These are phyloP conservation scores for Oreonectes daqikongensis DNA, from an alignment of 2,797 vertebrate species.

Conservation along the genomic window DNA sequence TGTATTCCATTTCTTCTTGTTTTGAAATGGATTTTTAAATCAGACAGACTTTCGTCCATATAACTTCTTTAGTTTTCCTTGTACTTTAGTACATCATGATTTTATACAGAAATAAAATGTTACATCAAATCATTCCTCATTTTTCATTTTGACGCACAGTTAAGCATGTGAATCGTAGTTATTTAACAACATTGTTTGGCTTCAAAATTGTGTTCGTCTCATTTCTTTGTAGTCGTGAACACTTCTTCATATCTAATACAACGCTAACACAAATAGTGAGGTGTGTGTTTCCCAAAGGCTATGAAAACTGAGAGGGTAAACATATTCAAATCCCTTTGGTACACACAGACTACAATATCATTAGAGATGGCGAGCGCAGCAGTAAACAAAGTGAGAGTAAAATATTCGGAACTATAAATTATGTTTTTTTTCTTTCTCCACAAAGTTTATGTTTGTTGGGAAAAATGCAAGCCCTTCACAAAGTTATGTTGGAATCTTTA, in stretches of 20 bases:
- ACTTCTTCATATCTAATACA: not conserved
- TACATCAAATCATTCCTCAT: no score
- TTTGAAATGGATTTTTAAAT: no score
- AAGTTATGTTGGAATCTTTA: conserved; percentile 10
- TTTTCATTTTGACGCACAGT: not conserved
- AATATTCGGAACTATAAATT: not conserved
- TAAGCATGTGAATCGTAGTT: not conserved
- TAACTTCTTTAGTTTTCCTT: no score
- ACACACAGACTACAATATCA: conserved; percentile 23
- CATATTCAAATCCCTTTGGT: conserved; percentile 3
- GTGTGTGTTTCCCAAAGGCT: conserved; percentile 15
- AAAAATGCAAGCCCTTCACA: conserved; percentile 10
- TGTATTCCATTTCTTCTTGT: no score
- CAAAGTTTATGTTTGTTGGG: conserved; percentile 5
- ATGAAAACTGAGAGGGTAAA: conserved; percentile 24
- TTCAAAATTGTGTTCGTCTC: not conserved
- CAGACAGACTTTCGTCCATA: no score
- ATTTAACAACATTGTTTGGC: not conserved
- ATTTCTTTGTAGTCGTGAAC: not conserved
- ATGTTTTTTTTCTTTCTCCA: not conserved
- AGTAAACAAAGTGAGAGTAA: not conserved
- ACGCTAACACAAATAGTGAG: not conserved
- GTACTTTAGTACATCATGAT: no score
- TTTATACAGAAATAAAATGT: no score
- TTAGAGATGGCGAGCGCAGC: not conserved